phyloP scores from a whole-genome alignment of 2,113 vertebrate genomes.

The Bambusicola thoracicus region DNA sequence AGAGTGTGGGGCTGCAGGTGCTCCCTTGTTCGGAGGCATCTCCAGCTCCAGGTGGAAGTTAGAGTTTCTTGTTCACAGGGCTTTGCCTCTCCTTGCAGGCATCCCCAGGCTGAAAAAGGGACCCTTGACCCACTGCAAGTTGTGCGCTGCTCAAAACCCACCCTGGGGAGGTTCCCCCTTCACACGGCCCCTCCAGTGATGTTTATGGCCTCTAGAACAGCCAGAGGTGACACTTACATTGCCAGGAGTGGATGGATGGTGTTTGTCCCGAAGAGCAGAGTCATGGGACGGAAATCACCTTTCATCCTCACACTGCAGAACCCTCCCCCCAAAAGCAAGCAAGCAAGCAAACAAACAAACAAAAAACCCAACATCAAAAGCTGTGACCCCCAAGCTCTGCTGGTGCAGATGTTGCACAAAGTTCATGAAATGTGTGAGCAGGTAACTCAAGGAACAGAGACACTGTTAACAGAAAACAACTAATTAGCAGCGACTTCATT shows the following conservation, averaged over 20 bases:
- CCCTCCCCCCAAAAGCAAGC: not conserved
- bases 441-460: constrained; percentile 64
- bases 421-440: constrained; percentile 53
- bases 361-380: not conserved
- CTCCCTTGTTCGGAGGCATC: not conserved
- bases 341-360: not conserved
- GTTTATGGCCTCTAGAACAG: not conserved
- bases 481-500: constrained; percentile 80
- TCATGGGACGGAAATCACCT: not conserved
- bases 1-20: not conserved
- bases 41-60: not conserved
- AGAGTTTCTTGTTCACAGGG: not conserved
- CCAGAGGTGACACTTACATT: not conserved
- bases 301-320: not conserved
- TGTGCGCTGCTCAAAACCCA: accelerated
- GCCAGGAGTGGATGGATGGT: not conserved
- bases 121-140: no score
- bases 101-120: not conserved
- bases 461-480: constrained; percentile 71
- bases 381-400: not conserved
- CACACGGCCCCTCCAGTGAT: not conserved
- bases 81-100: accelerated
- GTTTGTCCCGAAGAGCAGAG: not conserved
- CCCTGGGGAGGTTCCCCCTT: not conserved
- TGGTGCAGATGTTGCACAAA: constrained; percentile 45